Evolutionary conservation across 2,113 vertebrate genomes (phyloP).

Genomic region (Nymphicus hollandicus): DNA sequence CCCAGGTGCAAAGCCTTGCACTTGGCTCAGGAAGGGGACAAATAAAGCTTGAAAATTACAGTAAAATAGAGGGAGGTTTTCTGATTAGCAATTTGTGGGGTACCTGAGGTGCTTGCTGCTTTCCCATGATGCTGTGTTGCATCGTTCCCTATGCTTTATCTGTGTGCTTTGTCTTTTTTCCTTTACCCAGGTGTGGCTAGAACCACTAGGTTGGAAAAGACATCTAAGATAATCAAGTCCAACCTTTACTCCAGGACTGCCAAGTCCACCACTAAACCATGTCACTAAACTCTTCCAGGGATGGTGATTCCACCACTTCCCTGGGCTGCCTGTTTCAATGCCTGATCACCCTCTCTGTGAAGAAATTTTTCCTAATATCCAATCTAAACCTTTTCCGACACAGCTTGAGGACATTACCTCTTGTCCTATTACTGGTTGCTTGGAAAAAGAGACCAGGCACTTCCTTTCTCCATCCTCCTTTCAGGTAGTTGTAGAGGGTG

Average conservation of each 20-base stretch:
- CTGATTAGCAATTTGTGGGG: background rate
- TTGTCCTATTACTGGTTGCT: background rate
- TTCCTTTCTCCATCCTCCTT: background rate
- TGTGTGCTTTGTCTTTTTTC: background rate
- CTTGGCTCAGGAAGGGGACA: background rate
- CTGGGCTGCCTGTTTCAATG: background rate
- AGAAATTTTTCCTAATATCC: background rate
- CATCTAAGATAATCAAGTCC: background rate
- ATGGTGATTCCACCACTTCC: background rate
- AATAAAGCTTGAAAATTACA: background rate
- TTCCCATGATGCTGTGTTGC: background rate
- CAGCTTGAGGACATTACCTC: background rate
- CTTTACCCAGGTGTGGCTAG: background rate
- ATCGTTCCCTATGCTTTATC: background rate
- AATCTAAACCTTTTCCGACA: background rate
- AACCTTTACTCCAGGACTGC: background rate
- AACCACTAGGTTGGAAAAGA: background rate
- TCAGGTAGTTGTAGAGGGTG: background rate
- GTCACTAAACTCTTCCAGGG: background rate
- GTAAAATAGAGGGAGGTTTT: background rate
- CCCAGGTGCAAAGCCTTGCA: background rate
- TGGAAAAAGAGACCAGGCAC: background rate
- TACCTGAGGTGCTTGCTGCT: background rate
- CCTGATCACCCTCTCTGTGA: background rate
- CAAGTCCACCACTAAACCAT: background rate